Base-by-base conservation (phyloP, 2,888 invertebrate species). In the Gastracanthus pulcherrimus region DNA sequence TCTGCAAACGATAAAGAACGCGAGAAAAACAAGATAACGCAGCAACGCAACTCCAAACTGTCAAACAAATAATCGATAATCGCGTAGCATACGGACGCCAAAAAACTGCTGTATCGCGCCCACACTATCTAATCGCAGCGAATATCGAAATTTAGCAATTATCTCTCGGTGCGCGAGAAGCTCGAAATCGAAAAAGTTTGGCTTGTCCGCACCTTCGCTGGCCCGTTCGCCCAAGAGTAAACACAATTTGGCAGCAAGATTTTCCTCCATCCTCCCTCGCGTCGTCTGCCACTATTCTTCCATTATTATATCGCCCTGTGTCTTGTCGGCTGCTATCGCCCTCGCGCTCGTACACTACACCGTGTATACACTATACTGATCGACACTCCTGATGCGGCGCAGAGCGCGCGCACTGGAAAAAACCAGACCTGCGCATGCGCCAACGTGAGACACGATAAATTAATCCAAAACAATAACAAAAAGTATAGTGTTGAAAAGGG, bases 201-300 rank as follows among this genome's bases (percentile, higher is more conserved):
- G 13, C n/a, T n/a, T n/a, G n/a, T n/a, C n/a, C n/a, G 85, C 85
- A 90, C 91, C 91, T 85, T 87, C 86, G 19, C 84, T 86, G 48
- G 86, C 86, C 74, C 88, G 86, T 76, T 89, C 88, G 41, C 87
- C 87, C 72, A 91, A 80, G 83, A 89, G 88, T 78, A 87, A 87
- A 84, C 87, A 90, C 84, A 91, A 87, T 83, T 90, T 91, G 5
- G 88, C 91, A 82, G 91, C 91, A 38, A 91, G 89, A 87, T 91
- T 91, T 80, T 90, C 90, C 86, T 89, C 87, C 91, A 91, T 91
- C 75, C 70, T 84, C 79, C 62, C 16, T 60, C 66, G 62, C 62
- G 76, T 77, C 66, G 71, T 76, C 76, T 70, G 71, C 71, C 34
- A n/a, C 41, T 66, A 76, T 3, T 36, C 36, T 16, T 64, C 51